phyloP scores from a whole-genome alignment of 2,888 invertebrate species.

The Axea sp. region DNA sequence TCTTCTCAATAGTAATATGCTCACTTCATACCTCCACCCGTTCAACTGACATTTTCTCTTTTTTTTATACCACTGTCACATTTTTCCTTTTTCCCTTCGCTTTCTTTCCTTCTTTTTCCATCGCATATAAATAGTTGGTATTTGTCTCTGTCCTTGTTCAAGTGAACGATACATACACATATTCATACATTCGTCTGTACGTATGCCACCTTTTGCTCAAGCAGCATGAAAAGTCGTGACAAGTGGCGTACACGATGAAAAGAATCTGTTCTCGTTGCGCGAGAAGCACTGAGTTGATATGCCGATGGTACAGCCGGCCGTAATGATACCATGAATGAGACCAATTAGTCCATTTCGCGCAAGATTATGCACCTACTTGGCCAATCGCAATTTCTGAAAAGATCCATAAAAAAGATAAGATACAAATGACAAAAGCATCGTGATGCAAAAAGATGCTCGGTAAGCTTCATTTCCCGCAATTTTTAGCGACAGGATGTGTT shows the following conservation, averaged over 20 bases:
- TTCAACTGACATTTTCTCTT: slow-evolving; percentile 58
- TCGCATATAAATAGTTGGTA: background rate
- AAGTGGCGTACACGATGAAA: slow-evolving; percentile 70
- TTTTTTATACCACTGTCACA: slow-evolving; percentile 40
- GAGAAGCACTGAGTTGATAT: slow-evolving; percentile 64
- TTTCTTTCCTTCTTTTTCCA: slow-evolving; percentile 1
- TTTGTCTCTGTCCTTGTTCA: slow-evolving; percentile 19
- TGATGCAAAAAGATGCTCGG: slow-evolving; percentile 24
- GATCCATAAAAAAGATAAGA: slow-evolving; percentile 41
- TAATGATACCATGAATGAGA: slow-evolving; percentile 75
- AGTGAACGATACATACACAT: slow-evolving; percentile 17
- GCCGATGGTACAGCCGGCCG: slow-evolving; percentile 62
- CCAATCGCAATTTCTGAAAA: slow-evolving; percentile 59
- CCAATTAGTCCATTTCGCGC: slow-evolving; percentile 75
- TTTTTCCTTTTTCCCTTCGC: slow-evolving; percentile 10
- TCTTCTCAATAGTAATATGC: slow-evolving; percentile 80
- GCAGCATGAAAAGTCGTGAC: slow-evolving; percentile 65
- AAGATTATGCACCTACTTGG: slow-evolving; percentile 61
- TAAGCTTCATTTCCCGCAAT: slow-evolving; percentile 39
- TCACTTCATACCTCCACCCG: slow-evolving; percentile 77
- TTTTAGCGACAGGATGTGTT: slow-evolving; percentile 22
- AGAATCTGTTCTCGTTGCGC: slow-evolving; percentile 68
- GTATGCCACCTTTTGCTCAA: slow-evolving; percentile 60
- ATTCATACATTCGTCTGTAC: slow-evolving; percentile 26
- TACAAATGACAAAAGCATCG: slow-evolving; percentile 37